phyloP scores from a whole-genome alignment of 2,113 vertebrate genomes.

The Aphyosemion australe region DNA sequence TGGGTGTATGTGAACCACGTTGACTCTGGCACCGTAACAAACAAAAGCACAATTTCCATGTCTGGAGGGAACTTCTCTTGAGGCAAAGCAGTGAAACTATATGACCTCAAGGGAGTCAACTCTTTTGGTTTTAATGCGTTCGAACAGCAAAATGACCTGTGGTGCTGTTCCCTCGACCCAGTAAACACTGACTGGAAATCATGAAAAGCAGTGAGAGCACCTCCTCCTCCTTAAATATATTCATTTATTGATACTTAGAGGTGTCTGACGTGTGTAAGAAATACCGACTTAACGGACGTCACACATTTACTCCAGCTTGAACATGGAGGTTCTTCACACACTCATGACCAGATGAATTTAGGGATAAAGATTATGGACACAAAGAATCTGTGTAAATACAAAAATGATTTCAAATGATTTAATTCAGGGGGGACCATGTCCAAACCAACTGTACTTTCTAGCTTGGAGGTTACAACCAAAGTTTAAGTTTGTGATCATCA shows the following conservation, averaged over 20 bases:
- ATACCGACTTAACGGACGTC: background rate
- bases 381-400: too few species aligned
- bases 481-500: too few species aligned
- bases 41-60: background rate
- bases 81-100: background rate
- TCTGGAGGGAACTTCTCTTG: constrained; percentile 16
- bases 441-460: too few species aligned
- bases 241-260: too few species aligned
- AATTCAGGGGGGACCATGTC: too few species aligned
- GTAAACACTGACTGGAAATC: background rate
- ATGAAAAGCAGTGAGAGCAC: constrained; percentile 23
- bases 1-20: constrained; percentile 19
- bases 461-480: too few species aligned
- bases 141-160: background rate
- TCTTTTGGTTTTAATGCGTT: constrained; percentile 12
- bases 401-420: too few species aligned
- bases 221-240: constrained; percentile 13
- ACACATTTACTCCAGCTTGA: constrained; percentile 38
- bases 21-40: constrained; percentile 35
- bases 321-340: constrained; percentile 7
- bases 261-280: constrained; percentile 22
- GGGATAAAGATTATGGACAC: too few species aligned
- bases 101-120: background rate
- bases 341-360: background rate
- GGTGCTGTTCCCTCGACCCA: constrained; percentile 19